phyloP scores from a whole-genome alignment of 2,888 invertebrate genomes.

The Vannuccia rotundouncinata region DNA sequence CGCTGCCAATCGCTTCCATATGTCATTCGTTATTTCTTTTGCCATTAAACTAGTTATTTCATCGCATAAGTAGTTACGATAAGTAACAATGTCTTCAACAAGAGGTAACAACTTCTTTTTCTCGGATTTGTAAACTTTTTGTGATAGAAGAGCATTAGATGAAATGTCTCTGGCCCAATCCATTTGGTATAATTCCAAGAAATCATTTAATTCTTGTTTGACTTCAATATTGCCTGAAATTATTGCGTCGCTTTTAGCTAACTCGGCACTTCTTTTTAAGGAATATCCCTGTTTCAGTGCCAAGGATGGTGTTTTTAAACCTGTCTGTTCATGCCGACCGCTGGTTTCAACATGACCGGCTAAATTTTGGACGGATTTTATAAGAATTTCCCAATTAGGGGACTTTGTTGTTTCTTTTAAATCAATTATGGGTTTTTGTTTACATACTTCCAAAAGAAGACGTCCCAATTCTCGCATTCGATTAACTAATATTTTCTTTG shows the following conservation, averaged over 20 bases:
- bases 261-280: background rate
- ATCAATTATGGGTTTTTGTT: background rate
- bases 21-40: background rate
- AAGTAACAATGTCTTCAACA: background rate
- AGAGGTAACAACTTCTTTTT: background rate
- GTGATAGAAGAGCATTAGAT: background rate
- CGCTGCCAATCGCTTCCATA: background rate
- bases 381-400: background rate
- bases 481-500: background rate
- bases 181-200: background rate
- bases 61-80: background rate
- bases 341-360: background rate
- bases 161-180: background rate
- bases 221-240: background rate
- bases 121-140: background rate
- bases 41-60: background rate
- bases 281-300: background rate
- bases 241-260: background rate
- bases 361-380: background rate
- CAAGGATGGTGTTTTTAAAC: background rate
- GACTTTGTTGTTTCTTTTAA: background rate
- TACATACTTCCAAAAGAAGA: background rate
- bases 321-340: background rate
- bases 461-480: background rate
- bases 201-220: background rate